Evolutionary conservation across 2,113 vertebrate genomes (phyloP).

Genomic region (Fulica atra): DNA sequence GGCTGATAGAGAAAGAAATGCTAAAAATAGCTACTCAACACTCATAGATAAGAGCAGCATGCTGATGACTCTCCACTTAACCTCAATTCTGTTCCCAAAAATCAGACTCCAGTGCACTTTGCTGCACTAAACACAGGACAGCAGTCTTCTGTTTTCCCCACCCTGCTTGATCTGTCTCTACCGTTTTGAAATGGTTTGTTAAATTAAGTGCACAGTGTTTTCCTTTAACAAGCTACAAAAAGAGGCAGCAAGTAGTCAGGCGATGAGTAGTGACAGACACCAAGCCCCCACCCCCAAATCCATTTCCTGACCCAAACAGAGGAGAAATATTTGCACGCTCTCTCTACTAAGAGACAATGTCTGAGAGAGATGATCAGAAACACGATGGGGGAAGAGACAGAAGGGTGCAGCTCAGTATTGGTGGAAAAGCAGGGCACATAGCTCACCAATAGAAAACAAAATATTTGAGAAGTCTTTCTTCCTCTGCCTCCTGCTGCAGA

Average conservation of each 20-base stretch:
- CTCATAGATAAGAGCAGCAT: background rate
- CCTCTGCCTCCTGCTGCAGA: background rate
- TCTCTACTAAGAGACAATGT: background rate
- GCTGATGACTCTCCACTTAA: background rate
- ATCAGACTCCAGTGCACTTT: background rate
- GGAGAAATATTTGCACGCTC: background rate
- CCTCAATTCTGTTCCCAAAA: background rate
- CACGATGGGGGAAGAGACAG: accelerated
- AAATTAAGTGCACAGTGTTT: background rate
- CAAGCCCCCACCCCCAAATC: background rate
- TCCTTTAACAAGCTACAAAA: background rate
- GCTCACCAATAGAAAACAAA: background rate
- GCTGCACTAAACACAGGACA: background rate
- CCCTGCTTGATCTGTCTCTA: background rate
- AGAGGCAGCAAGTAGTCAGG: background rate
- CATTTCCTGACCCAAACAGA: background rate
- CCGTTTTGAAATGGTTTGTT: background rate
- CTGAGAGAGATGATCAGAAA: background rate
- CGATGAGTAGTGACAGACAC: background rate
- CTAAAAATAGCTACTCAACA: background rate
- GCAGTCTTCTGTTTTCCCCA: background rate
- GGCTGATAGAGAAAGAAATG: background rate
- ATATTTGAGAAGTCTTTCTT: background rate
- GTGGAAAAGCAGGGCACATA: background rate
- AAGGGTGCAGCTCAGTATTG: background rate